Percentiles rank a stretch among this genome's conserved stretches.
Conservation (phyloP, 2,888 invertebrate genomes). For the Prenolepis imparis region DNA sequence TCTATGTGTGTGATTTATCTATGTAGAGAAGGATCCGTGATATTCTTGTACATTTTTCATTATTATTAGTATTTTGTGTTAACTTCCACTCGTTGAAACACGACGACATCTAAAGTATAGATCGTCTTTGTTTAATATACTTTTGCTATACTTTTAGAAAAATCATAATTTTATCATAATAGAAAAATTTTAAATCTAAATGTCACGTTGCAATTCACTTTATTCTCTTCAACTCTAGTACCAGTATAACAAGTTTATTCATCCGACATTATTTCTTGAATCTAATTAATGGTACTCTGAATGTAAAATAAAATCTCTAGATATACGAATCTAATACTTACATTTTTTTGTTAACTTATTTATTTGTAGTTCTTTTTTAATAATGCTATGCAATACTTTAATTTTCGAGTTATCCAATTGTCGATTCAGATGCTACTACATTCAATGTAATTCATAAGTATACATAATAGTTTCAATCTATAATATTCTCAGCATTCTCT, state of each 20-base stretch:
- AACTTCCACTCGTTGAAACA: constrained; percentile 62
- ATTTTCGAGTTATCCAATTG: not conserved
- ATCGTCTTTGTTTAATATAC: constrained; percentile 39
- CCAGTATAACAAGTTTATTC: constrained; percentile 56
- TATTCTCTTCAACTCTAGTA: constrained; percentile 1
- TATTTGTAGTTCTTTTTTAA: constrained; percentile 11
- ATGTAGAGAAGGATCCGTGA: constrained; percentile 69
- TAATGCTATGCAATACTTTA: not conserved
- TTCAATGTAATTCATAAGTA: constrained; percentile 29
- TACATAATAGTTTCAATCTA: constrained; percentile 6
- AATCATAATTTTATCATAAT: constrained; percentile 17
- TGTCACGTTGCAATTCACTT: not conserved
- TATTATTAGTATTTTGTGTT: constrained; percentile 72
- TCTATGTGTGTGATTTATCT: constrained; percentile 62
- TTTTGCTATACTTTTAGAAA: constrained; percentile 4
- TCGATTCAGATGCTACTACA: not conserved
- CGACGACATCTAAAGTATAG: constrained; percentile 42
- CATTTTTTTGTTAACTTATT: constrained; percentile 40
- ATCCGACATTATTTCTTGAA: constrained; percentile 53
- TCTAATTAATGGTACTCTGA: constrained; percentile 48
- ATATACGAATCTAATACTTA: constrained; percentile 20
- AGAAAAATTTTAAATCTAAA: constrained; percentile 6
- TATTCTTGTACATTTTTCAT: constrained; percentile 74
- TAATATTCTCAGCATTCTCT: constrained; percentile 24
- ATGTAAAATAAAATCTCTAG: constrained; percentile 66